A percentile compares a stretch with the other conserved stretches of the same genome.
These are phyloP conservation scores for Smittia aterrima DNA, from an alignment of 2,888 invertebrate species.

Conservation along the genomic window DNA sequence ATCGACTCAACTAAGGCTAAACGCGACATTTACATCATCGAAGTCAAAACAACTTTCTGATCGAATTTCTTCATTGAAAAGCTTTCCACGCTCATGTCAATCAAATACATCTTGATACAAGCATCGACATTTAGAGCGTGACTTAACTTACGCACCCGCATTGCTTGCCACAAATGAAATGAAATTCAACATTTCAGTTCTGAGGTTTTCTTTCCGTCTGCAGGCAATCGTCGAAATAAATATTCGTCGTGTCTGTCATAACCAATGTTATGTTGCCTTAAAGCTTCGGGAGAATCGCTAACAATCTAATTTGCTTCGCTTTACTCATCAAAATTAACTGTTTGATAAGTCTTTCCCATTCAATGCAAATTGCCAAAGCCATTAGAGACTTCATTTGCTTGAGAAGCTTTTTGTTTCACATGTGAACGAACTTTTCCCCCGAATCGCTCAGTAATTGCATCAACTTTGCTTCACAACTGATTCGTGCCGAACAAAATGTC, in stretches of 20 bases:
- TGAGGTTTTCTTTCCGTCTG: too few species aligned
- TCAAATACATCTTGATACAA: too few species aligned
- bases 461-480: not conserved
- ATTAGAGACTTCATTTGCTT: conserved; percentile 14
- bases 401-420: not conserved
- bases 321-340: conserved; percentile 16
- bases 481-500: not conserved
- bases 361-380: not conserved
- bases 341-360: not conserved
- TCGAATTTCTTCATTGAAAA: too few species aligned
- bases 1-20: too few species aligned
- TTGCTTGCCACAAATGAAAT: too few species aligned
- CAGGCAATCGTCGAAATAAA: too few species aligned
- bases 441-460: not conserved
- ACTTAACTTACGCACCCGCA: too few species aligned
- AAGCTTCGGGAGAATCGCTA: not conserved
- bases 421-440: not conserved
- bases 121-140: too few species aligned
- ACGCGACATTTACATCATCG: too few species aligned
- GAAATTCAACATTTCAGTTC: too few species aligned
- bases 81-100: too few species aligned
- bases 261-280: not conserved
- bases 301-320: not conserved
- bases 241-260: not conserved
- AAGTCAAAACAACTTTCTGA: too few species aligned